Conservation (phyloP, 2,113 vertebrate genomes). For the Melanerpes formicivorus region DNA sequence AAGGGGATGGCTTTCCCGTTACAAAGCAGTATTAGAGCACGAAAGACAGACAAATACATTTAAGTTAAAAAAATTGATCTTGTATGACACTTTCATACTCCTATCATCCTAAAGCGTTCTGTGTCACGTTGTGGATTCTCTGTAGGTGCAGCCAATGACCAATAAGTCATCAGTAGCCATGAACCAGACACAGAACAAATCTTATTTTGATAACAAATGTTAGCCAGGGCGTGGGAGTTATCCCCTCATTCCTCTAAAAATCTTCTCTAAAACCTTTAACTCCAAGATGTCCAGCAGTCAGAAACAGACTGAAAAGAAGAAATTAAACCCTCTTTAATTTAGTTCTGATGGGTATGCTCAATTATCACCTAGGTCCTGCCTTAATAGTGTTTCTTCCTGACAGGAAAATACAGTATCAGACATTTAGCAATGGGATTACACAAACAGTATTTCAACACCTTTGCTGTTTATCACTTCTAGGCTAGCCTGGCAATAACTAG, state of each 20-base stretch:
- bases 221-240: background rate
- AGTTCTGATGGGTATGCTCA: background rate
- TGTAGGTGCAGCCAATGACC: background rate
- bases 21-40: conserved; percentile 31
- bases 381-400: background rate
- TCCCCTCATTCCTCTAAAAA: conserved; percentile 20
- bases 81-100: background rate
- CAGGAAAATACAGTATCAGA: background rate
- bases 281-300: background rate
- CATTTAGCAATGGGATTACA: background rate
- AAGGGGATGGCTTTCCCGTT: background rate
- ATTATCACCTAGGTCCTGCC: background rate
- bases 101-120: background rate
- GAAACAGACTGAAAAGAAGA: conserved; percentile 1
- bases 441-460: background rate
- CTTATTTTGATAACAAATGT: conserved; percentile 49
- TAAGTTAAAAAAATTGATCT: background rate
- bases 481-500: background rate
- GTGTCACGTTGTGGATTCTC: background rate
- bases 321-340: background rate
- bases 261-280: conserved; percentile 21
- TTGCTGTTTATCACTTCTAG: background rate
- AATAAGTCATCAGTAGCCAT: conserved; percentile 38
- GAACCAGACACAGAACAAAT: conserved; percentile 50
- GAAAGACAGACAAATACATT: conserved; percentile 52